Conservation (phyloP, 1,140 invertebrate species). For the Scylla paramamosain region DNA sequence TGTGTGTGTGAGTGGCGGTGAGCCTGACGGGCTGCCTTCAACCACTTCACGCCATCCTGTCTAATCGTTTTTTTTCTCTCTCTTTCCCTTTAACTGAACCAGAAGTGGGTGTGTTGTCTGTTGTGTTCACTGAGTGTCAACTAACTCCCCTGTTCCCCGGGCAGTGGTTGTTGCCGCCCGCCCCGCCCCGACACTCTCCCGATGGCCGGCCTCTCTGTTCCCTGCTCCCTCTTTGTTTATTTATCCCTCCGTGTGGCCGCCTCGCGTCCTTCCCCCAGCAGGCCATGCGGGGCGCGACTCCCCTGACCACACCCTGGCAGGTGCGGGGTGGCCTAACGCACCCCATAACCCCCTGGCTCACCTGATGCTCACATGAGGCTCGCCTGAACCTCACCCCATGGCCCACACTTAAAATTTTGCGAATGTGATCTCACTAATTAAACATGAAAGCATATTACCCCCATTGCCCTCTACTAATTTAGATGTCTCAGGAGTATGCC, state of each 20-base stretch:
- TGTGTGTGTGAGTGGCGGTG: slow-evolving; percentile 26
- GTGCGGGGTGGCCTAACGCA: not conserved
- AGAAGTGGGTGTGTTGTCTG: not conserved
- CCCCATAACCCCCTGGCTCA: too few species aligned
- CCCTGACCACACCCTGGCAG: too few species aligned
- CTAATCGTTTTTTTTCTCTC: not conserved
- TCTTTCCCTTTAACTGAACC: not conserved
- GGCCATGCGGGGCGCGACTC: not conserved
- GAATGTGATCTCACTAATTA: not conserved
- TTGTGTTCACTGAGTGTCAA: not conserved
- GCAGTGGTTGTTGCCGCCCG: not conserved
- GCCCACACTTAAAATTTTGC: not conserved
- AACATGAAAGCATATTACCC: not conserved
- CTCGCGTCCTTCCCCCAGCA: not conserved
- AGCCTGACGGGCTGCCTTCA: not conserved
- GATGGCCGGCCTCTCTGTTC: not conserved
- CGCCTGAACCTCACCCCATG: not conserved
- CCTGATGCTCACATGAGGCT: not conserved
- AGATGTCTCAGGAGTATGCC: not conserved
- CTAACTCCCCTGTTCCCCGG: not conserved
- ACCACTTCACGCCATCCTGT: not conserved
- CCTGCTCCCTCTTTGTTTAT: not conserved
- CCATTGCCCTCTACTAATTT: not conserved
- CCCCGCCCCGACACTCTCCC: not conserved
- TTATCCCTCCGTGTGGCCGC: not conserved